Percentiles rank a stretch among this genome's conserved stretches.
Evolutionary conservation across 2,888 invertebrate genomes (phyloP).

Genomic region (Pristionchus arcanus): DNA sequence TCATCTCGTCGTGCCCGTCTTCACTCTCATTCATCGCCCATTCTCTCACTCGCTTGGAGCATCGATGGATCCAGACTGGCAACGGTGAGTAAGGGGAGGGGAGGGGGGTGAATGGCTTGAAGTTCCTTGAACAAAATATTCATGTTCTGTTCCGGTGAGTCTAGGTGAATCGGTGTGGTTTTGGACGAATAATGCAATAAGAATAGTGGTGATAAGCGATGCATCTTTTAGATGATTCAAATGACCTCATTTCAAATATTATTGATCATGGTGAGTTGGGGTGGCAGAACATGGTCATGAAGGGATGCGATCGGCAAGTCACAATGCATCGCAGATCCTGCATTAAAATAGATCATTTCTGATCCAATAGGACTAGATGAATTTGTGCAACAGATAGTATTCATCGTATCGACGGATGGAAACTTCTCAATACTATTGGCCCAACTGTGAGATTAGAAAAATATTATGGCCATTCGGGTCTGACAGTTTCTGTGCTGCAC

Average conservation of each 20-base stretch:
- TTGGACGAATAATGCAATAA: too few species aligned
- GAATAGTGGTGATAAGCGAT: not conserved
- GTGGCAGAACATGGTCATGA: too few species aligned
- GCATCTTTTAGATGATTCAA: not conserved
- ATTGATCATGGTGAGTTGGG: not conserved
- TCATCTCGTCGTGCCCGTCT: constrained; percentile 47
- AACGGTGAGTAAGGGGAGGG: constrained; percentile 82
- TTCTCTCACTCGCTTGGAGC: constrained; percentile 94
- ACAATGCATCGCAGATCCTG: too few species aligned
- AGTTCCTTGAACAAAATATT: too few species aligned
- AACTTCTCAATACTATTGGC: too few species aligned
- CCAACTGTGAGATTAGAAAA: not conserved
- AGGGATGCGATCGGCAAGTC: too few species aligned
- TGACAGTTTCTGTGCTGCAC: not conserved
- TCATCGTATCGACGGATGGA: not conserved
- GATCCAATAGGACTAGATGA: too few species aligned
- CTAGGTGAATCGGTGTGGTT: too few species aligned
- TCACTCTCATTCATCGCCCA: constrained; percentile 57
- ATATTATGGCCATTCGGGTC: not conserved
- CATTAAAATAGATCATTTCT: too few species aligned
- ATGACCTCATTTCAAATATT: not conserved
- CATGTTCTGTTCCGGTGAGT: too few species aligned
- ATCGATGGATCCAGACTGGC: constrained; percentile 91
- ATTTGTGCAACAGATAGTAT: too few species aligned
- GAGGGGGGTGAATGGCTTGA: not conserved